These are phyloP conservation scores for Nothobranchius kuhntae DNA, from an alignment of 2,113 vertebrate genomes.

Conservation along the genomic window DNA sequence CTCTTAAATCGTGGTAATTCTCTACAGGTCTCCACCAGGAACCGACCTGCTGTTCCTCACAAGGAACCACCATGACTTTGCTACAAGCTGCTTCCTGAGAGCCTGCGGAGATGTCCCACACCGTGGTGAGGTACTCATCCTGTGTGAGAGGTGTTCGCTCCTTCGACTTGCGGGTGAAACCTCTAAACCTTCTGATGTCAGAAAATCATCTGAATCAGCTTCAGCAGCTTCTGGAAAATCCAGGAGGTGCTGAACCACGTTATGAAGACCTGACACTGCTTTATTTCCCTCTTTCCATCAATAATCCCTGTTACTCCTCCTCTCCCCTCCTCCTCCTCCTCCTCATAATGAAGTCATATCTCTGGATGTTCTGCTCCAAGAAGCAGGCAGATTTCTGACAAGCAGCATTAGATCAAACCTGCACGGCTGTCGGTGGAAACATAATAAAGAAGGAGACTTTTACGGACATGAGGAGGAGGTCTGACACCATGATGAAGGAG, in stretches of 20 bases:
- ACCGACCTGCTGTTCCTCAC: too few relatives aligned
- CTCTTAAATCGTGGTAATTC: too few relatives aligned
- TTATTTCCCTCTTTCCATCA: not conserved
- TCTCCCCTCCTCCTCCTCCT: not conserved
- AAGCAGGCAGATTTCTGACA: slow-evolving; percentile 28
- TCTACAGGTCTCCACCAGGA: too few relatives aligned
- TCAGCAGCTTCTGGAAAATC: not conserved
- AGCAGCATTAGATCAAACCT: slow-evolving; percentile 42
- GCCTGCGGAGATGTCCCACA: too few relatives aligned
- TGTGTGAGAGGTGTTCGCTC: too few relatives aligned
- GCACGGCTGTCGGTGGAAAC: slow-evolving; percentile 12
- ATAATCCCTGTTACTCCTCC: slow-evolving; percentile 1
- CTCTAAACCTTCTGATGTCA: too few relatives aligned
- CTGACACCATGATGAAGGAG: slow-evolving; percentile 41
- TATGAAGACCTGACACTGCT: not conserved
- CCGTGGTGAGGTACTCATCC: too few relatives aligned
- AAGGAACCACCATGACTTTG: too few relatives aligned
- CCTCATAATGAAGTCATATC: slow-evolving; percentile 25
- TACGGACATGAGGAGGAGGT: slow-evolving; percentile 4
- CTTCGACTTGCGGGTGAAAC: too few relatives aligned
- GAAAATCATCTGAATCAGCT: too few relatives aligned
- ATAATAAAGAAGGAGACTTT: slow-evolving; percentile 12
- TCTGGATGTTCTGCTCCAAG: slow-evolving; percentile 1
- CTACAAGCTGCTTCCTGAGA: too few relatives aligned
- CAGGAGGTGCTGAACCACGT: not conserved